Percentiles rank a stretch among this genome's conserved stretches.
Evolutionary conservation across 2,888 invertebrate species (phyloP).

Genomic region (Rapana venosa): DNA sequence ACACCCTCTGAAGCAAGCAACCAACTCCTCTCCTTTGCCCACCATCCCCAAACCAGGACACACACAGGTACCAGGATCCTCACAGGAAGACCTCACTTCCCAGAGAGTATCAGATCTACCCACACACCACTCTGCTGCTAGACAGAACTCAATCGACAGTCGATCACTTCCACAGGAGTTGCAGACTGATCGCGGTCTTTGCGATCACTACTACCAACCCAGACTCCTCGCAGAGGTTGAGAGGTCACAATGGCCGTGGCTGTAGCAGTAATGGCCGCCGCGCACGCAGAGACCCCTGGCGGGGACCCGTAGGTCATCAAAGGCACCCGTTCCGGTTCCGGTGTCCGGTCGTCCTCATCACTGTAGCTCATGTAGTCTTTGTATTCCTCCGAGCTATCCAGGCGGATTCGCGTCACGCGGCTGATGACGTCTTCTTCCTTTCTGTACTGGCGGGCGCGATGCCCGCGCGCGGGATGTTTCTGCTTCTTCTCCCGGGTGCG

Average conservation of each 20-base stretch:
- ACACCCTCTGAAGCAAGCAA: no score
- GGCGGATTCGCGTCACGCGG: constrained; percentile 30
- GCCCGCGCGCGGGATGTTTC: constrained; percentile 27
- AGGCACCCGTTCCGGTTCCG: constrained; percentile 32
- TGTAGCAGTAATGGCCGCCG: constrained; percentile 27
- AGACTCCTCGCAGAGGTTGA: not conserved
- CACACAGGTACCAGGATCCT: no score
- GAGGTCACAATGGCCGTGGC: constrained; percentile 42
- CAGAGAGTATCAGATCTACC: no score
- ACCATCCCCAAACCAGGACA: no score
- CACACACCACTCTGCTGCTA: not conserved
- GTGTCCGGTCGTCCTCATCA: constrained; percentile 7
- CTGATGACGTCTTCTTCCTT: constrained; percentile 32
- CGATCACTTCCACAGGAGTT: not conserved
- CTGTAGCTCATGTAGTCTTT: constrained; percentile 4
- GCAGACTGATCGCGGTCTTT: not conserved
- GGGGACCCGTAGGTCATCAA: not conserved
- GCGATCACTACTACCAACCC: not conserved
- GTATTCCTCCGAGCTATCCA: constrained; percentile 36
- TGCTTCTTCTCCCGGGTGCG: constrained; percentile 43
- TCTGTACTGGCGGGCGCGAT: constrained; percentile 9
- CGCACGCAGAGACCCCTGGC: not conserved
- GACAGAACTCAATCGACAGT: constrained; percentile 2
- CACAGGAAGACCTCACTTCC: no score
- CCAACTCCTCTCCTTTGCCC: no score